Percentiles rank a stretch among this genome's conserved stretches.
Evolutionary conservation across 2,113 vertebrate species (phyloP).

Genomic region (Bufo bufo): DNA sequence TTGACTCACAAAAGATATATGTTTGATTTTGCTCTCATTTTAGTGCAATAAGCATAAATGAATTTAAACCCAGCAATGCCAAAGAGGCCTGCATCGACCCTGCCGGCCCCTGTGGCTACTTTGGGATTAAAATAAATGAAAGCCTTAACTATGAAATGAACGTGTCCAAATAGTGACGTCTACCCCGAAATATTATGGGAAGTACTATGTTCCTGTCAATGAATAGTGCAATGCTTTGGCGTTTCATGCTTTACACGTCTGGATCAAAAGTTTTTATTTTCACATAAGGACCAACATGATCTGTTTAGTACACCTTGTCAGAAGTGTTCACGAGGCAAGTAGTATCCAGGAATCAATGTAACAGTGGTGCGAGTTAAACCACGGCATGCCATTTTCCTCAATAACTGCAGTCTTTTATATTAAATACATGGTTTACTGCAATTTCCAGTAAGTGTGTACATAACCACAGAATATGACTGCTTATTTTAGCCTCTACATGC

Average conservation of each 20-base stretch:
- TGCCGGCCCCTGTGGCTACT: constrained; percentile 6
- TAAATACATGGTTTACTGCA: too few relatives aligned
- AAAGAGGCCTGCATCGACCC: constrained; percentile 13
- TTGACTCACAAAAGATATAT: background rate
- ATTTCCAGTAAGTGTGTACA: background rate
- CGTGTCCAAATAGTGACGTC: constrained; percentile 29
- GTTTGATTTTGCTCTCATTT: constrained; percentile 44
- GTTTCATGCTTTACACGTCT: constrained; percentile 33
- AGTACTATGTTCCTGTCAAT: background rate
- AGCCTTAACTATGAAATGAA: constrained; percentile 51
- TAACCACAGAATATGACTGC: background rate
- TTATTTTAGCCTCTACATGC: background rate
- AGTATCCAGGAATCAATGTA: background rate
- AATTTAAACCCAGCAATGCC: constrained; percentile 19
- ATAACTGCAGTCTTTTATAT: background rate
- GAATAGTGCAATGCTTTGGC: constrained; percentile 44
- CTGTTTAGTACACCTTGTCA: constrained; percentile 15
- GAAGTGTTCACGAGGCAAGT: background rate
- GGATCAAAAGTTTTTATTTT: background rate
- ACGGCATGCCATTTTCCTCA: too few relatives aligned
- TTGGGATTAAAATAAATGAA: constrained; percentile 30
- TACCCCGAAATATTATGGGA: background rate
- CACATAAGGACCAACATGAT: constrained; percentile 29
- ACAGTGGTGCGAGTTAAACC: background rate
- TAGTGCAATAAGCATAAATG: constrained; percentile 53